A percentile compares a stretch with the other conserved stretches of the same genome.
Conservation (phyloP, 2,797 vertebrate genomes). For the Squalus acanthias region DNA sequence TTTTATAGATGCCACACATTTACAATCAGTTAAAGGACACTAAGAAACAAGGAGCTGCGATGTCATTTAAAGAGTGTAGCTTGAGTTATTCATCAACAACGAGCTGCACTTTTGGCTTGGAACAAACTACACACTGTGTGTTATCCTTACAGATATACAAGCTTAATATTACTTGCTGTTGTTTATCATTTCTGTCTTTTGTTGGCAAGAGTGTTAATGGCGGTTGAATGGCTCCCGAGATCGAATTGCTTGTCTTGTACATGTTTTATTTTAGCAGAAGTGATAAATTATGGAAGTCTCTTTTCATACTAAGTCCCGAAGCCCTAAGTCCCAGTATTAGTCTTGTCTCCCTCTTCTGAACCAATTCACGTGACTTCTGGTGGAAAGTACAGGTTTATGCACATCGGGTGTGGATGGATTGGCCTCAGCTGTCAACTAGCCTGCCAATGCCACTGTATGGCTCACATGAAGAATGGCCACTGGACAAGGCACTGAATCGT, state of each 20-base stretch:
- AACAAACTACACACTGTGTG: neutral
- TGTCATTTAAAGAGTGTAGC: neutral
- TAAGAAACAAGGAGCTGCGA: neutral
- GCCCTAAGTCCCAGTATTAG: neutral
- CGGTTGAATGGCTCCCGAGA: neutral
- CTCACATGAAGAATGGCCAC: neutral
- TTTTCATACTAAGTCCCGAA: neutral
- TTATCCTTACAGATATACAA: neutral
- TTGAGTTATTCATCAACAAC: neutral
- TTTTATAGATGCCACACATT: neutral
- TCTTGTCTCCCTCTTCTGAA: neutral
- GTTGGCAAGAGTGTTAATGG: neutral
- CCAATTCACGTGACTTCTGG: neutral
- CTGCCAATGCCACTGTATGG: neutral
- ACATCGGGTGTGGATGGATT: neutral
- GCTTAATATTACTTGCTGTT: conserved; percentile 6
- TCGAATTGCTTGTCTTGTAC: neutral
- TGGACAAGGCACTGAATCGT: neutral
- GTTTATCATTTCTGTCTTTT: conserved; percentile 15
- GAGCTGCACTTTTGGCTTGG: neutral
- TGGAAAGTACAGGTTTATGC: neutral
- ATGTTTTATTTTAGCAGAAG: neutral
- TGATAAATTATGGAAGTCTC: neutral
- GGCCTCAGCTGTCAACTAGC: neutral
- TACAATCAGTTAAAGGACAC: neutral